Evolutionary conservation across 2,113 vertebrate genomes (phyloP).

Genomic region (Gila orcuttii): DNA sequence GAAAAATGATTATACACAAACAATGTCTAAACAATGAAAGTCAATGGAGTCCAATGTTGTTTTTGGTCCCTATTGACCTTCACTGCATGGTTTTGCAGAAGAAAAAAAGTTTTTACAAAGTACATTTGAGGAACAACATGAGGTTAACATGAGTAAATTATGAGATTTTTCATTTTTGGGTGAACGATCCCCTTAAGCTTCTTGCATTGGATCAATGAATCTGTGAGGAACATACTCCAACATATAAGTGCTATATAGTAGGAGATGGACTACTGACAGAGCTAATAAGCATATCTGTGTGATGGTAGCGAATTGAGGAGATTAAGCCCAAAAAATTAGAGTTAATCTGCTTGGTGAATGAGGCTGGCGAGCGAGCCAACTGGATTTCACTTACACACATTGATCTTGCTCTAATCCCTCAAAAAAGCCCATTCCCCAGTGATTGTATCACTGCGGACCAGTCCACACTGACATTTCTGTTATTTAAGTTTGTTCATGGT

Average conservation of each 20-base stretch:
- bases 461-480: conserved; percentile 8
- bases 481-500: conserved; percentile 10
- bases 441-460: background rate
- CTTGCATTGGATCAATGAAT: background rate
- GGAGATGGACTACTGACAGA: conserved; percentile 8
- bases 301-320: background rate
- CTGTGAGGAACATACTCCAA: background rate
- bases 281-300: conserved; percentile 10
- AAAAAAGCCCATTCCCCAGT: conserved; percentile 23
- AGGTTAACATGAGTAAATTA: background rate
- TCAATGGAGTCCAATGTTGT: background rate
- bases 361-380: background rate
- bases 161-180: background rate
- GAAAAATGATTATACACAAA: no score
- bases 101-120: background rate
- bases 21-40: no score
- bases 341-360: conserved; percentile 19
- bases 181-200: background rate
- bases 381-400: conserved; percentile 36
- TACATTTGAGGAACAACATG: background rate
- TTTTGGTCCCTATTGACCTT: background rate
- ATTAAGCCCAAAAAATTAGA: conserved; percentile 29
- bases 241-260: background rate
- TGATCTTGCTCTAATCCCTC: conserved; percentile 1
- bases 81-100: background rate